These are phyloP conservation scores for Blastomussa wellsi DNA, from an alignment of 92 coral and sea anemone genomes.

Conservation along the genomic window DNA sequence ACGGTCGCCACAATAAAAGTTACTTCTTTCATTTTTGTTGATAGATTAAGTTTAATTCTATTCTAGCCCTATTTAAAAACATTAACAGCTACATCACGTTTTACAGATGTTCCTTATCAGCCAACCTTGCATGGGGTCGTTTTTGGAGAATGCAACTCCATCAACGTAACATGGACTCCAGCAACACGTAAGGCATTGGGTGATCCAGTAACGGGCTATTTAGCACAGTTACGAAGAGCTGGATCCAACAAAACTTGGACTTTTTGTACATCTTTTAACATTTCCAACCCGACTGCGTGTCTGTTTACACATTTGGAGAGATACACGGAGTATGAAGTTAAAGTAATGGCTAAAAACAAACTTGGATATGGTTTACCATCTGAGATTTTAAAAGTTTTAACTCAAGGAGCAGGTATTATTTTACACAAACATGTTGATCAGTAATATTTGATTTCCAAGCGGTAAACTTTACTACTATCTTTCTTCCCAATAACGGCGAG, in stretches of 20 bases:
- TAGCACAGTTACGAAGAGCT: not conserved
- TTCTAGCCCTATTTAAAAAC: too few relatives aligned
- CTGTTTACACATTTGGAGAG: not conserved
- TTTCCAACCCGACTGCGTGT: not conserved
- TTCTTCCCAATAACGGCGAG: too few relatives aligned
- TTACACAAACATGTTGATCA: too few relatives aligned
- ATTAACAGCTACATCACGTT: not conserved
- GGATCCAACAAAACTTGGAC: not conserved
- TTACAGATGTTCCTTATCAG: conserved; percentile 18
- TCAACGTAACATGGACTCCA: conserved; percentile 21
- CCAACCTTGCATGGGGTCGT: not conserved
- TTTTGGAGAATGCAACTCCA: not conserved
- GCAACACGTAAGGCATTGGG: not conserved
- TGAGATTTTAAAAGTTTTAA: not conserved
- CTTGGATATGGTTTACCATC: conserved; percentile 23
- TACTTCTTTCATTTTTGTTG: too few relatives aligned
- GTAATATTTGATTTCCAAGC: too few relatives aligned
- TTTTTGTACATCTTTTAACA: not conserved
- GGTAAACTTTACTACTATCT: too few relatives aligned
- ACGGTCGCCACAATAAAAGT: too few relatives aligned
- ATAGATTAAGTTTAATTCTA: too few relatives aligned
- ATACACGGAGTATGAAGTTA: not conserved
- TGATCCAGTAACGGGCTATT: not conserved
- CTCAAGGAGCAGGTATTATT: not conserved
- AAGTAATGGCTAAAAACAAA: conserved; percentile 25